Conservation (phyloP, 2,113 vertebrate species). For the Bombycilla garrulus region DNA sequence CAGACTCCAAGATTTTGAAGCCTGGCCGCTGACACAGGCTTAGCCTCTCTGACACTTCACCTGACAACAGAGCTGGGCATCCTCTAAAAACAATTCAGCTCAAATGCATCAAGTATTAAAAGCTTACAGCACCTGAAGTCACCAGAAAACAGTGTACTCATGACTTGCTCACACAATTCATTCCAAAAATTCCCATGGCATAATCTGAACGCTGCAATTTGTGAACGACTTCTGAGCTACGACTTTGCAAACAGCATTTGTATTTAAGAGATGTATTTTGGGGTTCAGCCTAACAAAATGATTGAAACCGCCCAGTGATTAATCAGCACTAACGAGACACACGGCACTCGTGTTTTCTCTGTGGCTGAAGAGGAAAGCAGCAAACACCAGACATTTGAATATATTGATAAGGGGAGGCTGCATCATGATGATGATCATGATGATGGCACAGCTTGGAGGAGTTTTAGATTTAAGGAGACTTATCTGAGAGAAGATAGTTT, state of each 20-base stretch:
- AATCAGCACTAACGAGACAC: neutral
- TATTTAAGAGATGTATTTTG: neutral
- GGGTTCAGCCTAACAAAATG: neutral
- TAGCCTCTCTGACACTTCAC: neutral
- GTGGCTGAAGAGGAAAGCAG: neutral
- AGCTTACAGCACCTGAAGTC: neutral
- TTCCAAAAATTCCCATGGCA: neutral
- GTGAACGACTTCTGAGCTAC: neutral
- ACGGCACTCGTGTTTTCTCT: neutral
- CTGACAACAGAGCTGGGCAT: neutral
- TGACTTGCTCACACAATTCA: neutral
- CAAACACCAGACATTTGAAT: neutral
- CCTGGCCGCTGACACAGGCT: neutral
- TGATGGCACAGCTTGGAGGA: neutral
- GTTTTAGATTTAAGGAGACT: neutral
- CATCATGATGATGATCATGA: neutral
- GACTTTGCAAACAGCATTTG: neutral
- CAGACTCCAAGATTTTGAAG: neutral
- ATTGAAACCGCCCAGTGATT: neutral
- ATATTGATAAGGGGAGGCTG: neutral
- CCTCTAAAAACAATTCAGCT: neutral
- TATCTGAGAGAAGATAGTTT: neutral
- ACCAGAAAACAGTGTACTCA: neutral
- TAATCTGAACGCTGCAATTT: neutral
- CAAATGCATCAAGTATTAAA: neutral